Conservation (phyloP, 2,797 vertebrate species). For the Onychomys leucogaster region DNA sequence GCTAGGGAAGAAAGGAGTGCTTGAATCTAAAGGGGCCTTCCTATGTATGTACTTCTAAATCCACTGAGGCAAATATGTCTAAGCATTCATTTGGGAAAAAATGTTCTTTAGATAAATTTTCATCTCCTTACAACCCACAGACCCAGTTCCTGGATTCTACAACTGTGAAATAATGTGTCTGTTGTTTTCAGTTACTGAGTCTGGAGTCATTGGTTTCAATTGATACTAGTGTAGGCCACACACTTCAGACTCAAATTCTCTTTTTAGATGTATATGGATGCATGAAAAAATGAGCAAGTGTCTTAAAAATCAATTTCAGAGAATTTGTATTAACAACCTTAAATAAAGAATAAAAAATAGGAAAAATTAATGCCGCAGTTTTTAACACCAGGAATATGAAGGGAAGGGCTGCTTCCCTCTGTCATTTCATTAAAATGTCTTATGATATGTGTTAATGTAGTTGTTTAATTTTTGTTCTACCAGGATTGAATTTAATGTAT, state of each 20-base stretch:
- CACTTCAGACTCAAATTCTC: fast-evolving
- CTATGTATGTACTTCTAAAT: not conserved
- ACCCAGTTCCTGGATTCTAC: not conserved
- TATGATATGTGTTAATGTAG: not conserved
- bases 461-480: constrained; percentile 4
- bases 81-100: not conserved
- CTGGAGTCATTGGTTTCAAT: not conserved
- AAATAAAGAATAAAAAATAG: not conserved
- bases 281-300: not conserved
- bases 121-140: not conserved
- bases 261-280: not conserved
- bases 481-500: not conserved
- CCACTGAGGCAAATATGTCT: not conserved
- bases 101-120: not conserved
- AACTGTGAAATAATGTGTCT: not conserved
- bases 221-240: not conserved
- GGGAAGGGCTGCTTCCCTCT: not conserved
- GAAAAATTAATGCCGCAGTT: too few species aligned
- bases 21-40: not conserved
- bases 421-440: not conserved
- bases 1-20: not conserved
- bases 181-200: not conserved
- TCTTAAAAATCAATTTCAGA: not conserved
- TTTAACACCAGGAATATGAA: not conserved
- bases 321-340: not conserved